Evolutionary conservation across 2,888 invertebrate species (phyloP).

Genomic region (Mythimna impura): DNA sequence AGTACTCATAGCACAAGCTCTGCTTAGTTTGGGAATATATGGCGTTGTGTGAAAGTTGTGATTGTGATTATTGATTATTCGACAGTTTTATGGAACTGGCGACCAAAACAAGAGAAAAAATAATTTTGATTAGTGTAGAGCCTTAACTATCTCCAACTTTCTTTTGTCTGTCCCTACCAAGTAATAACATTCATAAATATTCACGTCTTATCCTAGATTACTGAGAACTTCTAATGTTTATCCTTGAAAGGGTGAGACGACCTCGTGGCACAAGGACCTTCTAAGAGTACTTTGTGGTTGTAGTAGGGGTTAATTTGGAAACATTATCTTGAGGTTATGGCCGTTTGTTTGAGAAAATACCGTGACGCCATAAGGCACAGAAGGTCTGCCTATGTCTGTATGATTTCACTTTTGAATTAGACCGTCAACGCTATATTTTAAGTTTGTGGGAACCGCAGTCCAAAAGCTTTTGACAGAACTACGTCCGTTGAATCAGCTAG

Average conservation of each 20-base stretch:
- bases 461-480: no score
- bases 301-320: constrained; percentile 43
- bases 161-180: constrained; percentile 25
- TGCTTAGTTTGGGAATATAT: no score
- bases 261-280: constrained; percentile 36
- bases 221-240: constrained; percentile 51
- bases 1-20: no score
- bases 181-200: constrained; percentile 55
- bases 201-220: constrained; percentile 56
- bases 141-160: constrained; percentile 10
- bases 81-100: no score
- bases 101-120: background rate
- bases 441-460: no score
- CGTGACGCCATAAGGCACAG: background rate
- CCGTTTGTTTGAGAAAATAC: constrained; percentile 25
- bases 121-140: constrained; percentile 9
- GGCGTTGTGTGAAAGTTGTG: no score
- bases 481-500: no score
- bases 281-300: constrained; percentile 43
- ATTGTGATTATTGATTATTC: no score
- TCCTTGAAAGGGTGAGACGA: constrained; percentile 53
- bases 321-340: constrained; percentile 43
- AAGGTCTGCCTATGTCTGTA: background rate
- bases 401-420: no score
- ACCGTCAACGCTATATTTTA: no score